Base-by-base conservation (phyloP, 2,797 vertebrate species). In the Microhierax caerulescens region DNA sequence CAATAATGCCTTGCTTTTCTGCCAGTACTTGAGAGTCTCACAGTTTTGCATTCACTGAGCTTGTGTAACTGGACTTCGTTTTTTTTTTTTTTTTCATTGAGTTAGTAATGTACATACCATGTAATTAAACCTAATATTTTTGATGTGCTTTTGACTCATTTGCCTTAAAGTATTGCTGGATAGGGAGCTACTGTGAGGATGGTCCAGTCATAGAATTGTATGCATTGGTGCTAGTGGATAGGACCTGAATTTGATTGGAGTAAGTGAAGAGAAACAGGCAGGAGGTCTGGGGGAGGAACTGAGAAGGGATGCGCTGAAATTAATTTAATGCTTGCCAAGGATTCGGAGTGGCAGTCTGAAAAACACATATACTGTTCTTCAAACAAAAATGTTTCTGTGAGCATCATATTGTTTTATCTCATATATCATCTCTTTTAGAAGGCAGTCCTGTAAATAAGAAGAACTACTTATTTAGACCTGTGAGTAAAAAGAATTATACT, bases 231-330 rank as follows among this genome's bases (percentile, higher is more conserved):
- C 48, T 68, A 36, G 68, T 28, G 68, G 45, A 56, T 47, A 48
- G 64, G n/a, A 92, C 86, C 88, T 91, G 59, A 59, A 93, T 93
- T 88, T 90, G 88, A 76, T 73, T 85, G 83, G 88, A 96, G 48
- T 94, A 92, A 73, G 48, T 65, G 50, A 79, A 81, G 86, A 97
- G 68, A 92, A 96, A 91, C 67, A 92, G 75, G 86, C 75, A 84
- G 76, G 67, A 91, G 78, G 13, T 88, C 57, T 93, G 88, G 73
- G 75, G 90, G 61, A 90, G 85, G 94, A 91, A 82, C n/a, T 0
- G 67, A 68, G 56, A 48, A 65, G 80, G 19, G 13, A 72, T 96
- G 87, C 63, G 51, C 93, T 92, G 81, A 89, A 92, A 84, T 68
- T 72, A 95, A 96, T 69, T 61, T 50, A 7, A 15, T 82, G 54